These are phyloP conservation scores for Teleogryllus oceanicus DNA, from an alignment of 2,888 invertebrate species.

Conservation along the genomic window DNA sequence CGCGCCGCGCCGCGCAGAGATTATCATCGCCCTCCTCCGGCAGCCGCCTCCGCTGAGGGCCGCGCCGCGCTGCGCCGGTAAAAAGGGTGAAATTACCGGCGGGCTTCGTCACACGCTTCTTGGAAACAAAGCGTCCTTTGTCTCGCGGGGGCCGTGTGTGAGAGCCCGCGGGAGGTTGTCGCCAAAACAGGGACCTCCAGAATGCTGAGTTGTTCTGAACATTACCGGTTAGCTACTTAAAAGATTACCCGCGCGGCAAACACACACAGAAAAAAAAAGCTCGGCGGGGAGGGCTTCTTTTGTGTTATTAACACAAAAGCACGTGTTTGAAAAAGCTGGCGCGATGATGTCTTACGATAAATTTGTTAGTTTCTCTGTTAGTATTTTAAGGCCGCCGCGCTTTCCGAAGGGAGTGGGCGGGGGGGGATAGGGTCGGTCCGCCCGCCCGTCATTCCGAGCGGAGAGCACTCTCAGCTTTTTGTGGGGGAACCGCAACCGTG, in stretches of 20 bases:
- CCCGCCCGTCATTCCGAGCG: not conserved
- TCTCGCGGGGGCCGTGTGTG: slow-evolving; percentile 1
- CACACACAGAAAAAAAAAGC: not conserved
- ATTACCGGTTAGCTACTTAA: slow-evolving; percentile 18
- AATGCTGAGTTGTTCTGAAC: slow-evolving; percentile 1
- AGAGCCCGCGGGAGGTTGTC: not conserved
- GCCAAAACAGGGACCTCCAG: not conserved
- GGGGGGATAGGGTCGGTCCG: not conserved
- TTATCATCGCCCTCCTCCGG: not conserved
- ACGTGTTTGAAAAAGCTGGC: not conserved
- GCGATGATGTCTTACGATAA: not conserved
- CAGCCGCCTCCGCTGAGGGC: not conserved
- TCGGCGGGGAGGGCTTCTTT: not conserved
- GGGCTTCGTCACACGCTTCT: not conserved
- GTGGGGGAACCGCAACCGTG: not conserved
- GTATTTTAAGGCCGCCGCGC: not conserved
- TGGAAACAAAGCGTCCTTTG: slow-evolving; percentile 10
- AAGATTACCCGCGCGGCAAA: slow-evolving; percentile 8
- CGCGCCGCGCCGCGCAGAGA: not conserved
- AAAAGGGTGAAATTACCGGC: not conserved
- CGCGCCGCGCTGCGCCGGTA: not conserved
- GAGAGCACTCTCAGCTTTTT: not conserved
- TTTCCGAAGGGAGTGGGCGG: not conserved
- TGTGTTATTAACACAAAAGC: slow-evolving; percentile 18
- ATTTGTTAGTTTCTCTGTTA: not conserved